A percentile compares a stretch with the other conserved stretches of the same genome.
These are phyloP conservation scores for Drosophila persimilis DNA, from an alignment of 1,140 invertebrate genomes.

Conservation along the genomic window DNA sequence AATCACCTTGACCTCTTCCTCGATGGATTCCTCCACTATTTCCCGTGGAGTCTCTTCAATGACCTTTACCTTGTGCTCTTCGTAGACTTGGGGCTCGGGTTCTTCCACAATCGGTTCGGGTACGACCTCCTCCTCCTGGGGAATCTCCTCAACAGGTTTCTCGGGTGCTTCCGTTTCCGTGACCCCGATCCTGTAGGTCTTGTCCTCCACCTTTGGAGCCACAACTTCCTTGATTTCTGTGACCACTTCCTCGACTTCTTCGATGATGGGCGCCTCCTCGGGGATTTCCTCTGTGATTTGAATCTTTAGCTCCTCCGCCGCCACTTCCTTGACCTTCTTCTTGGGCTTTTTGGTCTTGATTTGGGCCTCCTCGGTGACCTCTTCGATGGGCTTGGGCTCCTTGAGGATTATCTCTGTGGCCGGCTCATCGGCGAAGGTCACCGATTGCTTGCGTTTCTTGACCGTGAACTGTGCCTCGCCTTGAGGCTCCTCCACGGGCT, in stretches of 20 bases:
- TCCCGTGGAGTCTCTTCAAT: slow-evolving; percentile 69
- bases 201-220: slow-evolving; percentile 38
- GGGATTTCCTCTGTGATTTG: slow-evolving; percentile 58
- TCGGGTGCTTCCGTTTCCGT: slow-evolving; percentile 51
- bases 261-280: slow-evolving; percentile 47
- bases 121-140: slow-evolving; percentile 15
- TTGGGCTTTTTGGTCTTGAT: slow-evolving; percentile 79
- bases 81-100: slow-evolving; percentile 48
- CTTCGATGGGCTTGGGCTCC: slow-evolving; percentile 63
- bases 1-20: slow-evolving; percentile 63
- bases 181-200: slow-evolving; percentile 55
- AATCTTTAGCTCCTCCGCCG: slow-evolving; percentile 65
- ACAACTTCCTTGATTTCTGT: slow-evolving; percentile 33
- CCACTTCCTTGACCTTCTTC: slow-evolving; percentile 67
- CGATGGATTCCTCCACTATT: slow-evolving; percentile 62
- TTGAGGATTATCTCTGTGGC: slow-evolving; percentile 68
- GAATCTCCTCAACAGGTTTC: slow-evolving; percentile 28
- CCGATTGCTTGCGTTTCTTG: slow-evolving; percentile 58
- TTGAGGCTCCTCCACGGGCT: slow-evolving; percentile 28
- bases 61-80: slow-evolving; percentile 66
- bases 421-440: slow-evolving; percentile 58
- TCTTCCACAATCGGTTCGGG: slow-evolving; percentile 48
- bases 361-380: slow-evolving; percentile 63
- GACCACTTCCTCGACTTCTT: slow-evolving; percentile 54
- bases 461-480: slow-evolving; percentile 56